These are phyloP conservation scores for Sorex araneus DNA, from an alignment of 2,113 vertebrate species.

Conservation along the genomic window DNA sequence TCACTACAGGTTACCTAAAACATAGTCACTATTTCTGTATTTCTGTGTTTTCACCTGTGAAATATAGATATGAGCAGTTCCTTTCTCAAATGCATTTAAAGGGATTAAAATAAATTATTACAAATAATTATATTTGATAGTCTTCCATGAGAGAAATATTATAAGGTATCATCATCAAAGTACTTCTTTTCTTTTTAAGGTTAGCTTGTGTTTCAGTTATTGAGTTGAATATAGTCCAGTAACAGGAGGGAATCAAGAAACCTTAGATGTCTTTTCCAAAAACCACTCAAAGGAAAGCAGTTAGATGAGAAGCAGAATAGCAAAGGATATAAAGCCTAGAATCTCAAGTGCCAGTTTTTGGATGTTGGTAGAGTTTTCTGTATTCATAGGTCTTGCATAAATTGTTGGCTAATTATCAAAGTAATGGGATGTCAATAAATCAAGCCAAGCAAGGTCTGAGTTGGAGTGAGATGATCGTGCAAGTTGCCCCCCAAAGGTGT, in stretches of 20 bases:
- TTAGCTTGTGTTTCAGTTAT: conserved; percentile 18
- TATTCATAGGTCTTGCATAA: neutral
- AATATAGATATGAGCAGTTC: neutral
- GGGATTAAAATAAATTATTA: conserved; percentile 15
- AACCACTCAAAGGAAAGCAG: neutral
- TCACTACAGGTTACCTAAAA: conserved; percentile 14
- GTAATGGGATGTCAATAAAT: neutral
- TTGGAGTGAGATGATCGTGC: neutral
- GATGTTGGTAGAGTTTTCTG: neutral
- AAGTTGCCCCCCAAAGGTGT: conserved; percentile 3
- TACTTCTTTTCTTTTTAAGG: neutral
- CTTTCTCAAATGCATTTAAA: neutral
- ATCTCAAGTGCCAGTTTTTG: neutral
- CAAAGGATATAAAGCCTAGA: neutral
- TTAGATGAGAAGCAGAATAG: neutral
- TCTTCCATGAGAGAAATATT: neutral
- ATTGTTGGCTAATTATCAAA: neutral
- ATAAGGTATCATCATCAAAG: conserved; percentile 22
- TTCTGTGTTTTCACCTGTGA: conserved; percentile 55
- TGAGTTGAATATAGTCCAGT: neutral
- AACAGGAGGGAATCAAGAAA: neutral
- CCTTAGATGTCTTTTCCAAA: neutral
- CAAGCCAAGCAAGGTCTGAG: neutral
- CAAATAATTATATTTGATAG: conserved; percentile 7
- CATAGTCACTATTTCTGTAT: neutral